Conservation (phyloP, 2,797 vertebrate genomes). For the Enteromius afrohamiltoni region DNA sequence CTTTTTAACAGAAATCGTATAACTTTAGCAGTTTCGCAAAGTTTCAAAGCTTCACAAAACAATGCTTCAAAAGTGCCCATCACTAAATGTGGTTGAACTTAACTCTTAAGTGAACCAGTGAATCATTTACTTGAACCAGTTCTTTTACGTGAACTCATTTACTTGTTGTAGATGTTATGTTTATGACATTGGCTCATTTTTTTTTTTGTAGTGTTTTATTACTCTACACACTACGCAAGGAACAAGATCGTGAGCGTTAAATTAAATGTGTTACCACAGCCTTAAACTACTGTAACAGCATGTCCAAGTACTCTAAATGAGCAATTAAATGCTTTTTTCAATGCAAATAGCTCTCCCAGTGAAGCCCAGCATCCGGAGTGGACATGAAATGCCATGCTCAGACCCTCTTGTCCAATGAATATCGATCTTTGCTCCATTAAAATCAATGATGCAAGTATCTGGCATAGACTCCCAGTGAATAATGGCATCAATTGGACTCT, state of each 20-base stretch:
- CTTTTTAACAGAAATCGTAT: not conserved
- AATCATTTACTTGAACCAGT: not conserved
- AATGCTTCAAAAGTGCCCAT: not conserved
- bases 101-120: not conserved
- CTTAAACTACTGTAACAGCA: not conserved
- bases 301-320: not conserved
- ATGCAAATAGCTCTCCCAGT: not conserved
- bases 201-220: not conserved
- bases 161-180: no score
- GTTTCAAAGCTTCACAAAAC: not conserved
- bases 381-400: not conserved
- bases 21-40: not conserved
- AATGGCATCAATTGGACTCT: not conserved
- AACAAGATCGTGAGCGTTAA: not conserved
- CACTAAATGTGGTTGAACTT: not conserved
- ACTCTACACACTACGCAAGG: not conserved
- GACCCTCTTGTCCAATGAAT: not conserved
- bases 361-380: not conserved
- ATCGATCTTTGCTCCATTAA: constrained; percentile 30
- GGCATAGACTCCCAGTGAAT: constrained; percentile 8
- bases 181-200: not conserved
- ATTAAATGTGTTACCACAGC: not conserved
- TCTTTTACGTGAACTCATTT: not conserved
- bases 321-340: not conserved
- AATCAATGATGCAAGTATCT: constrained; percentile 23